Base-by-base conservation (phyloP, 2,888 invertebrate genomes). In the Helicoverpa assulta region DNA sequence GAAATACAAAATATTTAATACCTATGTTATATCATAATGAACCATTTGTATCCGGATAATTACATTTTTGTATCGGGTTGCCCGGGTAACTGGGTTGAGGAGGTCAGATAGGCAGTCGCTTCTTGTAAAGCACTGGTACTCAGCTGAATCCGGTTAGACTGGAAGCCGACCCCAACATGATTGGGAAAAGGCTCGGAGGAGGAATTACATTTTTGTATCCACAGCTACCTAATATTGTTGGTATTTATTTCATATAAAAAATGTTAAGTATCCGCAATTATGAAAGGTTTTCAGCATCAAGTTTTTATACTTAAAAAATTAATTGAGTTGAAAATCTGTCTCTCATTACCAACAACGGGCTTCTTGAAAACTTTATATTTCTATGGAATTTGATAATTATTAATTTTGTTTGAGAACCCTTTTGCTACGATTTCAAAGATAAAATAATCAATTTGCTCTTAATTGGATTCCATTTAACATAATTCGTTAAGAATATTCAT, bases 401-500 rank as follows among this genome's bases (percentile, higher is more conserved):
- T 16, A 16, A 40, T 26, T 58, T 26, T 26, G 18, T 8, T 29
- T 21, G n/a, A 70, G 43, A 16, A 19, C 21, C 29, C 55, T 57
- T 43, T 52, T 26, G 60, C 56, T 71, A 40, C 19, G 37, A 61
- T 72, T 76, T 55, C n/a, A 54, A 52, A 73, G 55, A 57, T 77
- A 64, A 64, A 68, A 73, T 77, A 67, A 77, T 76, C 68, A 76
- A 77, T 73, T 73, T 61, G 62, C 26, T 43, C 50, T 37, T 72
- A 64, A 72, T 73, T 77, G 77, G 43, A 77, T 64, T 68, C 26
- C 7, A 61, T 64, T 76, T 58, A 68, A 63, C 63, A 77, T 73
- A 68, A 76, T 76, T 64, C 37, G 50, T 57, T 56, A 54, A 52
- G 57, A 77, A 68, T 73, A 77, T 76, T 77, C 76, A 74, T 76